These are phyloP conservation scores for Gastrophryne carolinensis DNA, from an alignment of 2,797 vertebrate species.

Conservation along the genomic window DNA sequence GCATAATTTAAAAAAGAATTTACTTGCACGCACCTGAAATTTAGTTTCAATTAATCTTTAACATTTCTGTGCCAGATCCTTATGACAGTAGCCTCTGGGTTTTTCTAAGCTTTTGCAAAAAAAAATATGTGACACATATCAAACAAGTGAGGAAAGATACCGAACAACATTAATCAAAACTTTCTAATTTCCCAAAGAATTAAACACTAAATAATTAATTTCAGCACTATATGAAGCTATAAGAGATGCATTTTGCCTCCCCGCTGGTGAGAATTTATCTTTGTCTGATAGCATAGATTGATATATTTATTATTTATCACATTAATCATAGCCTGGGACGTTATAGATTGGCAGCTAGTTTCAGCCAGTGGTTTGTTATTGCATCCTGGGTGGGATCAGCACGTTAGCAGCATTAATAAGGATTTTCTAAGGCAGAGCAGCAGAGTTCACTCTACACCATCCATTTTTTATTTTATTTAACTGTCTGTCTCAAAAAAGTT, in stretches of 20 bases:
- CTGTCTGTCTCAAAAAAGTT: conserved; percentile 21
- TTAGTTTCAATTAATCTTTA: conserved; percentile 90
- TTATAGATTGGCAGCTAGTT: conserved; percentile 83
- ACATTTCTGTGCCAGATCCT: conserved; percentile 87
- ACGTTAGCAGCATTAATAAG: conserved; percentile 59
- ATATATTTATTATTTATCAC: conserved; percentile 99
- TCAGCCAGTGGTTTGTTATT: conserved; percentile 69
- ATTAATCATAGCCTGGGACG: conserved; percentile 96
- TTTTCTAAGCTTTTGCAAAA: conserved; percentile 72
- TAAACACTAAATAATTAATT: conserved; percentile 99
- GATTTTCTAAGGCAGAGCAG: neutral
- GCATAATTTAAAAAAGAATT: conserved; percentile 69
- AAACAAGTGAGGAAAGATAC: conserved; percentile 91
- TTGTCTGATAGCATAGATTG: conserved; percentile 99
- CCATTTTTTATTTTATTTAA: conserved; percentile 63
- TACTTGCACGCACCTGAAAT: conserved; percentile 77
- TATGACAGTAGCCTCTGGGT: conserved; percentile 90
- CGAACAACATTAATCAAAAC: conserved; percentile 98
- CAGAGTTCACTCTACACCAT: conserved; percentile 59
- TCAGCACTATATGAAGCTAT: conserved; percentile 89
- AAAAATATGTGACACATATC: conserved; percentile 94
- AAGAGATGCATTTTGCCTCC: conserved; percentile 89
- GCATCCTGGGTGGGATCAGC: conserved; percentile 56
- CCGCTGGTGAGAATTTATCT: conserved; percentile 99
- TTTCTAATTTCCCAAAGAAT: conserved; percentile 97